Base-by-base conservation (phyloP, 2,888 invertebrate genomes). In the Thelaira solivaga region DNA sequence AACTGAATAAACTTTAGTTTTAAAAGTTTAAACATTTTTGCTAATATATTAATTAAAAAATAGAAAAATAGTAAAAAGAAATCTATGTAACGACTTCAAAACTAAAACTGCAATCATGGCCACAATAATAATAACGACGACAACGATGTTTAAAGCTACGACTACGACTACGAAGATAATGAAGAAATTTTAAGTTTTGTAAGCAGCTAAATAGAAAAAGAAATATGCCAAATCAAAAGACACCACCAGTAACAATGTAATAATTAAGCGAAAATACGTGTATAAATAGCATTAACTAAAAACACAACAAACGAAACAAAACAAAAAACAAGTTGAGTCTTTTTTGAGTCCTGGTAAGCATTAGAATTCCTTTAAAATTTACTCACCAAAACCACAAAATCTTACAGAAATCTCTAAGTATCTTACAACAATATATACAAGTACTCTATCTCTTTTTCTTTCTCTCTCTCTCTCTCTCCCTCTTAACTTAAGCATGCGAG, bases 311-410 rank as follows among this genome's bases (percentile, higher is more conserved):
- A 22, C 10, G 41, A 18, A 51, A 13, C 10, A 4, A 13, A 36
- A 24, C 20, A 8, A n/a, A n/a, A 55, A 39, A 20, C 7, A 45
- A 20, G 74, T 69, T 74, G 78, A 78, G 74, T 74, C 8, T 20
- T 65, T 65, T 71, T 69, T 78, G 59, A 69, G 74, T 74, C 74
- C 78, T 78, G 78, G 78, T 78, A 78, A 78, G 78, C 73, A 34
- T 18, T 34, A 41, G 24, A 45, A 20, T 24, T 13, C 16, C 34
- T 29, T 41, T 4, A 43, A n/a, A 22, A 24, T 22, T 29, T 49
- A 20, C 65, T 53, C 39, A 22, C 39, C 10, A 16, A 13, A 69
- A 45, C 67, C 34, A 53, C 45, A 62, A 62, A 20, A 45, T 55
- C 55, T 55, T 62, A 8, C 8, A 16, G 57, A 41, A 59, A 0